These are phyloP conservation scores for Rhynchomys soricoides DNA, from an alignment of 2,113 vertebrate genomes.

Conservation along the genomic window DNA sequence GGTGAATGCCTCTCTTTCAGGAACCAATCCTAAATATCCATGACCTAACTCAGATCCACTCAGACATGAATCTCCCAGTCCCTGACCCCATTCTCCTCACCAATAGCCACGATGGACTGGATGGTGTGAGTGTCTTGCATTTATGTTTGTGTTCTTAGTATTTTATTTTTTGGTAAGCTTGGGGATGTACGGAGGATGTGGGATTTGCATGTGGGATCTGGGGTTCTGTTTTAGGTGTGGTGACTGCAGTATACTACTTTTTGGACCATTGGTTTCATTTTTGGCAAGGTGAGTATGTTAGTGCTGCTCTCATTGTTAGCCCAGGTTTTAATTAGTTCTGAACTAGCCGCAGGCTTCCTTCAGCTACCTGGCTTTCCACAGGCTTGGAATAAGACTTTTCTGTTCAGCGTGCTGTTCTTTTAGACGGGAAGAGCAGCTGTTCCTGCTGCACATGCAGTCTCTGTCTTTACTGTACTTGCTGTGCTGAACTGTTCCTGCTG, in stretches of 20 bases:
- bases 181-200: background rate
- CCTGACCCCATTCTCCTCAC: slow-evolving; percentile 97
- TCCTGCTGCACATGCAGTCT: background rate
- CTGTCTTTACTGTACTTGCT: background rate
- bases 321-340: background rate
- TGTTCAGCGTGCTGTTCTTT: background rate
- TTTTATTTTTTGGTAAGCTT: background rate
- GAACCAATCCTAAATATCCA: slow-evolving; percentile 96
- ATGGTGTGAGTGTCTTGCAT: slow-evolving; percentile 89
- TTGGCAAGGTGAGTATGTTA: background rate
- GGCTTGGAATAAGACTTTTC: background rate
- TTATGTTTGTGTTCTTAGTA: slow-evolving; percentile 49
- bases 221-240: background rate
- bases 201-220: background rate
- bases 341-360: background rate
- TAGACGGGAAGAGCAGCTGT: background rate
- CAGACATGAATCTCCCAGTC: slow-evolving; percentile 97
- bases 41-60: slow-evolving; percentile 98
- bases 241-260: background rate
- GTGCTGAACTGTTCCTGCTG: background rate
- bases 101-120: slow-evolving; percentile 96
- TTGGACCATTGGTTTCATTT: background rate
- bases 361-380: background rate
- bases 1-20: slow-evolving; percentile 82
- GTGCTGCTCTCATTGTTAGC: background rate